Evolutionary conservation across 2,113 vertebrate genomes (phyloP).

Genomic region (Oncorhynchus gorbuscha): DNA sequence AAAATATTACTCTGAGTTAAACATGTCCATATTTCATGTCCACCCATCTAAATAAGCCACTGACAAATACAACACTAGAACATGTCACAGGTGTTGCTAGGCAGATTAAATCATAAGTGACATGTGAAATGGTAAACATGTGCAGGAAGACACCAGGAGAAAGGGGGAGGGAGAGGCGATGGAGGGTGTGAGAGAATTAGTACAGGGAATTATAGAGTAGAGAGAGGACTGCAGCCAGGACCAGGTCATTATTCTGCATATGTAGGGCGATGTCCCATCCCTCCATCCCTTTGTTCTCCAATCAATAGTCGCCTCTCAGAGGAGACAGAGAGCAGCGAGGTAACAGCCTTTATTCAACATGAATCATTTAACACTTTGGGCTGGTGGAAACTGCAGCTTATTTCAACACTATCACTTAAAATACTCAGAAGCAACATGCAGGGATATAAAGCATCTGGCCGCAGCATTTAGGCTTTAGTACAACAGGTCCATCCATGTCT

Average conservation of each 20-base stretch:
- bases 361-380: slow-evolving; percentile 55
- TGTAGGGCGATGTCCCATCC: slow-evolving; percentile 36
- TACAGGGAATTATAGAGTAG: background rate
- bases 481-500: slow-evolving; percentile 35
- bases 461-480: slow-evolving; percentile 2
- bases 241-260: slow-evolving; percentile 61
- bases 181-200: background rate
- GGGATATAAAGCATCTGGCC: slow-evolving; percentile 39
- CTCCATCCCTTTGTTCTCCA: slow-evolving; percentile 26
- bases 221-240: background rate
- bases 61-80: too few species aligned
- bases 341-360: slow-evolving; percentile 44
- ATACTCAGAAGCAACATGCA: slow-evolving; percentile 36
- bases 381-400: slow-evolving; percentile 24
- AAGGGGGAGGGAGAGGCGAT: background rate
- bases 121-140: background rate
- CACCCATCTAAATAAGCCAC: too few species aligned
- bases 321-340: slow-evolving; percentile 16
- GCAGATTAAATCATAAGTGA: background rate
- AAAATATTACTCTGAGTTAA: too few species aligned
- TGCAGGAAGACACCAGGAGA: background rate
- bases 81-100: background rate
- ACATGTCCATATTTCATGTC: too few species aligned
- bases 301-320: slow-evolving; percentile 31
- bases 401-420: slow-evolving; percentile 38